A percentile compares a stretch with the other conserved stretches of the same genome.
These are phyloP conservation scores for Parapsyche elsis DNA, from an alignment of 1,140 invertebrate genomes.

Conservation along the genomic window DNA sequence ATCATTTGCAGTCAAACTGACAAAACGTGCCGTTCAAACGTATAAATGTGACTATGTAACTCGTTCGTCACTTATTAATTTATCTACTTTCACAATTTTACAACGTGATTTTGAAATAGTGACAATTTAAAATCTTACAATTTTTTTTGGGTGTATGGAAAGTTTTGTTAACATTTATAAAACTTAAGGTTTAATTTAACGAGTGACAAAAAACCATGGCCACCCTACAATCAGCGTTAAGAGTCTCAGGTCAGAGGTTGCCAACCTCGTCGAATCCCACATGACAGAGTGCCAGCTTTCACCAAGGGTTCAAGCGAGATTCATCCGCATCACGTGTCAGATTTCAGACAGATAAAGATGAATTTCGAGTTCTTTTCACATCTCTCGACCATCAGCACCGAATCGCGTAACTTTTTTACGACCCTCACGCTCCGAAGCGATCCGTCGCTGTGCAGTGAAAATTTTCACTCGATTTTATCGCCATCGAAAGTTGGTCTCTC, in stretches of 20 bases:
- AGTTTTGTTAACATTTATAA: no score
- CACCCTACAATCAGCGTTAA: slow-evolving; percentile 42
- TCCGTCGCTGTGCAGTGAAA: no score
- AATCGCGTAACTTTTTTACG: background rate
- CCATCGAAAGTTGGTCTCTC: background rate
- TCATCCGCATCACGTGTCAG: background rate
- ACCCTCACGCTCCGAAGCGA: background rate
- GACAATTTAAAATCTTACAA: no score
- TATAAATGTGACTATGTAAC: background rate
- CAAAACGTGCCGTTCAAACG: background rate
- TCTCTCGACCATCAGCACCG: background rate
- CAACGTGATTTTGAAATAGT: background rate
- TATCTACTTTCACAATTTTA: background rate
- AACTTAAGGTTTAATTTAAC: no score
- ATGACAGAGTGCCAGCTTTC: slow-evolving; percentile 2
- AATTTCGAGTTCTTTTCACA: background rate
- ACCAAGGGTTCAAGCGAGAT: background rate
- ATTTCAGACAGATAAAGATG: slow-evolving; percentile 16
- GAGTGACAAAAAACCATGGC: background rate
- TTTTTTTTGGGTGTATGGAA: no score
- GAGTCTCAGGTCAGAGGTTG: slow-evolving; percentile 41
- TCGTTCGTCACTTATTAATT: background rate
- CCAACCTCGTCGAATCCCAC: slow-evolving; percentile 30
- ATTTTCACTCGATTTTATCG: background rate
- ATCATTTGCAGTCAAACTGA: slow-evolving; percentile 13